A percentile compares a stretch with the other conserved stretches of the same genome.
Conservation (phyloP, 92 coral and sea anemone genomes). For the Paragorgia papillata region DNA sequence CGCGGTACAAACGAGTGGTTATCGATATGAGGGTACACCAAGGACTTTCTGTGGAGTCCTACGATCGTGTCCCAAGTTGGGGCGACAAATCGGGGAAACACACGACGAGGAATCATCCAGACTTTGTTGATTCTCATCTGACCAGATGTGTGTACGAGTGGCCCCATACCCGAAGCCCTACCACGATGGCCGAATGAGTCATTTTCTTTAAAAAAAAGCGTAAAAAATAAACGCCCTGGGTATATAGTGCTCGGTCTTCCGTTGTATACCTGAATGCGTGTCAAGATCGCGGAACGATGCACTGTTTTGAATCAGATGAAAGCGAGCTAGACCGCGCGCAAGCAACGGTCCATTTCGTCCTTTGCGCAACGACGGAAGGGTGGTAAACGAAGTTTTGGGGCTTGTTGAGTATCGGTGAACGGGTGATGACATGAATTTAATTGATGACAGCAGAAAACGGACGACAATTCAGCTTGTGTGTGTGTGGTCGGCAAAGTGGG, state of each 20-base stretch:
- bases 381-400: background rate
- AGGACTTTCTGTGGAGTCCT: background rate
- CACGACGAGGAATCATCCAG: background rate
- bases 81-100: background rate
- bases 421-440: slow-evolving; percentile 40
- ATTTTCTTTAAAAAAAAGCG: slow-evolving; percentile 11
- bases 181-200: slow-evolving; percentile 20
- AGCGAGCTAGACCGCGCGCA: too few relatives aligned
- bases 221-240: too few relatives aligned
- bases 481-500: slow-evolving; percentile 92
- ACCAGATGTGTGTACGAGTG: background rate
- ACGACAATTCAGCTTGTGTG: slow-evolving; percentile 41
- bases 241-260: too few relatives aligned
- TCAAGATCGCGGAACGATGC: background rate
- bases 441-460: slow-evolving; percentile 41
- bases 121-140: background rate
- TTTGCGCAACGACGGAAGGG: background rate
- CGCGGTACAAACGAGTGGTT: background rate
- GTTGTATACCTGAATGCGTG: background rate
- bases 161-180: slow-evolving; percentile 13
- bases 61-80: background rate
- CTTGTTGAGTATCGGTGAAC: background rate
- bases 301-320: too few relatives aligned
- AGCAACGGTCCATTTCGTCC: background rate
- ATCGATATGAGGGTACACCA: background rate